Percentiles rank a stretch among this genome's conserved stretches.
These are phyloP conservation scores for Ectemnius lituratus DNA, from an alignment of 2,888 invertebrate species.

Conservation along the genomic window DNA sequence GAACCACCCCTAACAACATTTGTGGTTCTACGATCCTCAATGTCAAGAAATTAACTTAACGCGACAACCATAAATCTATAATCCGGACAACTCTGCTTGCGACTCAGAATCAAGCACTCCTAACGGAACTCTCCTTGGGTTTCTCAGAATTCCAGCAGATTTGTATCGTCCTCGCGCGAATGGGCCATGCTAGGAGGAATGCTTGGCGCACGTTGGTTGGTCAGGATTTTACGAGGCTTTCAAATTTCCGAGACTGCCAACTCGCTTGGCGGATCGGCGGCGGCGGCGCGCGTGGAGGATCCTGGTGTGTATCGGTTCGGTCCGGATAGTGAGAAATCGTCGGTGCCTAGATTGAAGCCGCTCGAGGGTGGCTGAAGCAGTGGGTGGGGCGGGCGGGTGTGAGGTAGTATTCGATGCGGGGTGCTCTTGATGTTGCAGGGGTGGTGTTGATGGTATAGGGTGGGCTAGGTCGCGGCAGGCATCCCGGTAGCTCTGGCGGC, in stretches of 20 bases:
- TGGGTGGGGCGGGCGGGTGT: background rate
- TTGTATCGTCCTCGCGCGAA: too few relatives aligned
- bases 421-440: slow-evolving; percentile 11
- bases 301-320: slow-evolving; percentile 35
- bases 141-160: too few relatives aligned
- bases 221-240: slow-evolving; percentile 37
- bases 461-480: too few relatives aligned
- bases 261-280: slow-evolving; percentile 25
- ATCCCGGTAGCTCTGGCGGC: slow-evolving; percentile 33
- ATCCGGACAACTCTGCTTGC: too few relatives aligned
- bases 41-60: too few relatives aligned
- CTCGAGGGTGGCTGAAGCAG: background rate
- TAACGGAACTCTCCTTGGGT: too few relatives aligned
- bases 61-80: too few relatives aligned
- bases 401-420: background rate
- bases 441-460: too few relatives aligned
- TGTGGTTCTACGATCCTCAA: too few relatives aligned
- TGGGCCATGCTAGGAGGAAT: too few relatives aligned
- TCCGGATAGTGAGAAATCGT: slow-evolving; percentile 1
- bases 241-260: slow-evolving; percentile 41
- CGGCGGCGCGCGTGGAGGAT: background rate
- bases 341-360: slow-evolving; percentile 33
- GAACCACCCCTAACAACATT: too few relatives aligned
- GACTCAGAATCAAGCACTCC: too few relatives aligned
- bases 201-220: background rate